These are phyloP conservation scores for Tetramorium alpestre DNA, from an alignment of 1,140 invertebrate species.

Conservation along the genomic window DNA sequence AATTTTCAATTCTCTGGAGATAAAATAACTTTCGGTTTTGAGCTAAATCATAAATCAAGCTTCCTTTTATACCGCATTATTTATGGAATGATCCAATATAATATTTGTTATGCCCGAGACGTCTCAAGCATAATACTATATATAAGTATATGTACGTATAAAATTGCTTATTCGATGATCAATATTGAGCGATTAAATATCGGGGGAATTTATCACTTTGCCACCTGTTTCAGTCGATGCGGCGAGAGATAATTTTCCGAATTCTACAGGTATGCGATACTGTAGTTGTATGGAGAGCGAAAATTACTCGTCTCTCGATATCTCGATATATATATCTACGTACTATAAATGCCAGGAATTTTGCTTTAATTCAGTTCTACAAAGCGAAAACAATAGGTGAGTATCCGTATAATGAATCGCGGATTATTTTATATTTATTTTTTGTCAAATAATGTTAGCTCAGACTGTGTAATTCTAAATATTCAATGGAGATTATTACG, in stretches of 20 bases:
- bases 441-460: not conserved
- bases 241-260: slow-evolving; percentile 12
- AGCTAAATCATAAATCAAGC: too few relatives aligned
- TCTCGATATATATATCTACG: not conserved
- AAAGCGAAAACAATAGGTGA: not conserved
- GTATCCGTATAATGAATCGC: not conserved
- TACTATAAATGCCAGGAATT: slow-evolving; percentile 11
- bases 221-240: not conserved
- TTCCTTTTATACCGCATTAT: too few relatives aligned
- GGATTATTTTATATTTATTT: slow-evolving; percentile 2
- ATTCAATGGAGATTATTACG: not conserved
- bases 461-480: not conserved
- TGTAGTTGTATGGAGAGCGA: slow-evolving; percentile 5
- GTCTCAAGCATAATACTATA: not conserved
- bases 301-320: slow-evolving; percentile 16
- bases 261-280: not conserved
- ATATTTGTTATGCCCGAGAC: too few relatives aligned
- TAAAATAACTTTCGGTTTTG: too few relatives aligned
- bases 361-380: slow-evolving; percentile 4
- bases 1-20: too few relatives aligned
- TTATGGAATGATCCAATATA: not conserved
- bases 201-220: not conserved
- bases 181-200: slow-evolving; percentile 31
- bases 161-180: not conserved
- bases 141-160: not conserved